These are phyloP conservation scores for Nemurella pictetii DNA, from an alignment of 2,888 invertebrate genomes.

Conservation along the genomic window DNA sequence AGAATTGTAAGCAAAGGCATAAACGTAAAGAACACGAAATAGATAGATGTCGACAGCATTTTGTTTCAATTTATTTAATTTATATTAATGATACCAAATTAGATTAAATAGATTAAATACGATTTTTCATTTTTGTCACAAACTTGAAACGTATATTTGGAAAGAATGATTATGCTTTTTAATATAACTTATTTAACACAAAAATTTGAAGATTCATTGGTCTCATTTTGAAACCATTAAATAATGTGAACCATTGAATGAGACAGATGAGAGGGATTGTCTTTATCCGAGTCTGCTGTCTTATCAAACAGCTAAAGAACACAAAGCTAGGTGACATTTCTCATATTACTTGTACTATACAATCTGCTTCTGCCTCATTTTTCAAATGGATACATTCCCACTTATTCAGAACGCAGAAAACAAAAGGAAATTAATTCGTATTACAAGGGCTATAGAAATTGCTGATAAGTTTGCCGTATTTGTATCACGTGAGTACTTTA, in stretches of 20 bases:
- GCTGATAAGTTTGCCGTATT: no score
- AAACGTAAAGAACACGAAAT: background rate
- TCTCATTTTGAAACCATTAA: background rate
- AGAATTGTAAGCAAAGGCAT: no score
- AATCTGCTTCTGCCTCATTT: no score
- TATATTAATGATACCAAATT: background rate
- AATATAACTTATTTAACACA: background rate
- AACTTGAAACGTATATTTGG: background rate
- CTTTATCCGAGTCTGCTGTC: background rate
- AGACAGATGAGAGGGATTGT: background rate
- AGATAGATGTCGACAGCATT: background rate
- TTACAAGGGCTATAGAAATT: no score
- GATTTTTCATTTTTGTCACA: background rate
- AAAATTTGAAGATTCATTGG: background rate
- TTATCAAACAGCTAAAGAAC: no score
- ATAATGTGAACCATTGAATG: background rate
- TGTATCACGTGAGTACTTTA: no score
- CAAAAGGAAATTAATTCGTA: no score
- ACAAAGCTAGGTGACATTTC: no score
- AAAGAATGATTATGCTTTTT: background rate
- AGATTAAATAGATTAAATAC: background rate
- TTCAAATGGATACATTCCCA: background rate
- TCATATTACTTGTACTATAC: no score
- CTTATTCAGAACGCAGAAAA: background rate
- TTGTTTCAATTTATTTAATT: background rate